Evolutionary conservation across 2,888 invertebrate species (phyloP).

Genomic region (Belgica antarctica): DNA sequence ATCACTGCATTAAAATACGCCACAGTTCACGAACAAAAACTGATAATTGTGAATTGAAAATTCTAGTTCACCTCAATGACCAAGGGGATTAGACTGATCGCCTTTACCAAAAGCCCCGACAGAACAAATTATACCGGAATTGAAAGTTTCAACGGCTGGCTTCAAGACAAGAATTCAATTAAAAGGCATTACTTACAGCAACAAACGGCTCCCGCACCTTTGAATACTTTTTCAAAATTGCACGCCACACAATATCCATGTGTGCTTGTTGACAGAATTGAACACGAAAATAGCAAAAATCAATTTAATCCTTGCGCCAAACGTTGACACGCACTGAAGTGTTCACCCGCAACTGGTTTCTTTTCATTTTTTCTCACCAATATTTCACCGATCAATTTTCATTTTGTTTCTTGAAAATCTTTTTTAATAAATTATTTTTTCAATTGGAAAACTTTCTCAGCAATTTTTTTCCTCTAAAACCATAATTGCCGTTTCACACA

Average conservation of each 20-base stretch:
- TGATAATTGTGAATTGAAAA: neutral
- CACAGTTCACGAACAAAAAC: neutral
- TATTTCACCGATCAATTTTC: neutral
- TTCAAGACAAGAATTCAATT: conserved; percentile 8
- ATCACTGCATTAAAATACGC: conserved; percentile 29
- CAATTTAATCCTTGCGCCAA: conserved; percentile 34
- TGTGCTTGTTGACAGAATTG: conserved; percentile 19
- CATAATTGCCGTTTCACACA: conserved; percentile 8
- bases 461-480: neutral
- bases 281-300: neutral
- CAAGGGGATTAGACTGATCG: neutral
- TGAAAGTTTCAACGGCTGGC: neutral
- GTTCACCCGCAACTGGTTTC: neutral
- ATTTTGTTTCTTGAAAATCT: neutral
- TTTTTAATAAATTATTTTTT: neutral
- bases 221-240: conserved; percentile 32
- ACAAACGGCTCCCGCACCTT: conserved; percentile 41
- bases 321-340: neutral
- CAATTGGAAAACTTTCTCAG: neutral
- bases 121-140: conserved; percentile 3
- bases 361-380: neutral
- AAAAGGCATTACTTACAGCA: conserved; percentile 26
- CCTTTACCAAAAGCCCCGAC: neutral
- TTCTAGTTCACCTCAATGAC: neutral
- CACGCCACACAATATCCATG: conserved; percentile 38